phyloP scores from a whole-genome alignment of 2,113 vertebrate species.

The Ifrita kowaldi region DNA sequence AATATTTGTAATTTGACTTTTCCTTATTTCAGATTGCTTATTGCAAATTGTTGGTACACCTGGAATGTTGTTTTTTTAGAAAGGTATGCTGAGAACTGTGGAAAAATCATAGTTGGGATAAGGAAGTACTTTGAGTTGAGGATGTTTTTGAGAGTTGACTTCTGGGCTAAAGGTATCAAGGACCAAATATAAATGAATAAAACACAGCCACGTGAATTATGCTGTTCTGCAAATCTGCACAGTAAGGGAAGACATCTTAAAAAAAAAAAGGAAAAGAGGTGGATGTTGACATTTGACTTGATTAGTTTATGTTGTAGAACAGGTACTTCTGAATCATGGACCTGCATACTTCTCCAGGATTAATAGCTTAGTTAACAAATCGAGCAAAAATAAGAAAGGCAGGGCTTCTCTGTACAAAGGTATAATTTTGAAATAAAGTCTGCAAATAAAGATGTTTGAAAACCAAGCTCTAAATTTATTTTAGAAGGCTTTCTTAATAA shows the following conservation, averaged over 20 bases:
- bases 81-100: not conserved
- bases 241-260: not conserved
- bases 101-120: not conserved
- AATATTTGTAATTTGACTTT: not conserved
- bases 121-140: not conserved
- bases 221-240: not conserved
- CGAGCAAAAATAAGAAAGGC: not conserved
- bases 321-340: not conserved
- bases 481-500: not conserved
- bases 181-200: not conserved
- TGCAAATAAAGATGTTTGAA: not conserved
- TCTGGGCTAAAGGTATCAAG: not conserved
- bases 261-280: not conserved
- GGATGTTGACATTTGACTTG: not conserved
- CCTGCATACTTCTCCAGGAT: not conserved
- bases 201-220: not conserved
- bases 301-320: not conserved
- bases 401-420: not conserved
- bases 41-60: not conserved
- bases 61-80: not conserved
- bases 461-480: not conserved
- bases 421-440: not conserved
- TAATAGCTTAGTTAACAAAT: not conserved
- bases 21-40: not conserved
- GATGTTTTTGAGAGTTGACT: not conserved